phyloP scores from a whole-genome alignment of 2,797 vertebrate genomes.

The Falco concolor region DNA sequence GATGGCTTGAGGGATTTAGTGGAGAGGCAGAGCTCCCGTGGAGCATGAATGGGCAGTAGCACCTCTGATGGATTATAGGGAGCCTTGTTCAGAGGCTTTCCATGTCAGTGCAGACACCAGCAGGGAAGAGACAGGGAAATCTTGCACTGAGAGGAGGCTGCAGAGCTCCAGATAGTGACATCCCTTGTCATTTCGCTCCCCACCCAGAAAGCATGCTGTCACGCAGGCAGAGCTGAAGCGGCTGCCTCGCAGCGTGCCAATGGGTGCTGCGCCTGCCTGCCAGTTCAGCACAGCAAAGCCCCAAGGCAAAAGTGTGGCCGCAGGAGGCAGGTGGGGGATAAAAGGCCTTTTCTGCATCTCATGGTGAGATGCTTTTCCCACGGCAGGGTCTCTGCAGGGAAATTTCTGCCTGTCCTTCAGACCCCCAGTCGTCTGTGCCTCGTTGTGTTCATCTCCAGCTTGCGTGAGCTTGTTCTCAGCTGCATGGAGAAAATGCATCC shows the following conservation, averaged over 20 bases:
- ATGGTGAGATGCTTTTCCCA: rapidly evolving
- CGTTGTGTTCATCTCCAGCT: rapidly evolving
- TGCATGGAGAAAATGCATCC: rapidly evolving
- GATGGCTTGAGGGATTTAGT: slow-evolving; percentile 36
- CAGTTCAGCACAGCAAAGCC: rapidly evolving
- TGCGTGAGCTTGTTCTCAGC: background rate
- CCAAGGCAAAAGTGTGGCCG: rapidly evolving
- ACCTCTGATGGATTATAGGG: slow-evolving; percentile 32
- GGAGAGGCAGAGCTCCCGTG: background rate
- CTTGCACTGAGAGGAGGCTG: background rate
- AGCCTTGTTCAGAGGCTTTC: background rate
- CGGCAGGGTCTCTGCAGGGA: background rate
- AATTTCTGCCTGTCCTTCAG: background rate
- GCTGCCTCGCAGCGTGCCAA: rapidly evolving
- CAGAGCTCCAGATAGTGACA: background rate
- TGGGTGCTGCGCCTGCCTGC: background rate
- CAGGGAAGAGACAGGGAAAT: background rate
- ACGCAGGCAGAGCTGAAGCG: rapidly evolving
- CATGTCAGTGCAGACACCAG: background rate
- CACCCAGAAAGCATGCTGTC: rapidly evolving
- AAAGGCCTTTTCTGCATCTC: background rate
- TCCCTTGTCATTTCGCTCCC: background rate
- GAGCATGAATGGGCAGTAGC: slow-evolving; percentile 19
- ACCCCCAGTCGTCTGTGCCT: background rate
- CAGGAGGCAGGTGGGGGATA: background rate